Evolutionary conservation across 2,888 invertebrate genomes (phyloP), one percentile per base, ranked within the genome.

Genomic region (Rhingia rostrata): DNA sequence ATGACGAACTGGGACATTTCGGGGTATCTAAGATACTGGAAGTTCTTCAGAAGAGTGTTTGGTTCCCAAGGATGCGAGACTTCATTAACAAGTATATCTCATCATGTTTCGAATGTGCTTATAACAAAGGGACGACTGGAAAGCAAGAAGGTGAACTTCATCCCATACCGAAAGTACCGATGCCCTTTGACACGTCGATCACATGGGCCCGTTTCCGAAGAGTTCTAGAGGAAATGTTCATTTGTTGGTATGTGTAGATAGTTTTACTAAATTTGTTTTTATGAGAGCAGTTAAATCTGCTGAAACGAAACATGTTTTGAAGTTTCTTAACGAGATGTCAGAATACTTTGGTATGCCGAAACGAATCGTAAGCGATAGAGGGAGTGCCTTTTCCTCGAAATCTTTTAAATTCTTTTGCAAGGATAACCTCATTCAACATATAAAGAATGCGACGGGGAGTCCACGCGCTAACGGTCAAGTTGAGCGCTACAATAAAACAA

Each of bases 1-100:
- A 72, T 43, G 79, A 79, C 22, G 72, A 64, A n/a, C 5, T 47
- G 37, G 63, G 80, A 56, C 64, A 75, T 43, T 58, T 75, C 9
- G 53, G 35, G 4, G 14, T 67, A 3, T 33, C 39, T 5, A 73
- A 64, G 45, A 78, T 63, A 0, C 3, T 78, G n/a, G n/a, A 39
- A 14, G 12, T 33, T 6, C 10, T 53, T 0, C 4, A 37, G 32
- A 39, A 37, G 12, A 66, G 22, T 1, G 63, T 45, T 37, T 78
- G 69, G 77, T 77, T 69, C 22, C n/a, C 60, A 61, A 37, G 73
- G 60, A 22, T 41, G 60, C 9, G 32, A 6, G 35, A 35, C 37
- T 54, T 54, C 7, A 4, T 14, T 4, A 12, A 35, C 4, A 12
- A 54, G n/a, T 35, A 54, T 14, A 54, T 54, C 5, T 7, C 4